Base-by-base conservation (phyloP, 2,888 invertebrate species). In the Lydus trimaculatus region DNA sequence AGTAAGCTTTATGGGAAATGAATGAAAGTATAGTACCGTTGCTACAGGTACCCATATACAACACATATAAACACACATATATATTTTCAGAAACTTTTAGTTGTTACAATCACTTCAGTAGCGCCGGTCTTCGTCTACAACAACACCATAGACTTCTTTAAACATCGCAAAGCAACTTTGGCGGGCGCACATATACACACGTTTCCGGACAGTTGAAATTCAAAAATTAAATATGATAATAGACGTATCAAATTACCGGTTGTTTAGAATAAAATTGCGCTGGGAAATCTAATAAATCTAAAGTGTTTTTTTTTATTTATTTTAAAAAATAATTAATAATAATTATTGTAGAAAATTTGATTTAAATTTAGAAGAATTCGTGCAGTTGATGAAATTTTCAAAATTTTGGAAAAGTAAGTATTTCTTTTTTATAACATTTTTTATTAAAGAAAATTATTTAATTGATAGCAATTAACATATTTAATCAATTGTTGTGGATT, bases 1-100 rank as follows among this genome's bases (percentile, higher is more conserved):
- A 28, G n/a, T 20, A 28, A 58, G 15, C 23, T 11, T 4, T 52
- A 64, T 31, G n/a, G 23, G 28, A 61, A 66, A 70, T 70, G 66
- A 70, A 70, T 66, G 70, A 66, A 66, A 70, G 70, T 70, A 15
- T 25, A 23, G 70, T 70, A 61, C 70, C 61, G 67, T 31, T 67
- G 62, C 59, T 52, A 11, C 23, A 23, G 23, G 23, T 52, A 25
- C 13, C 52, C 52, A 23, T 52, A 25, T 17, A n/a, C 43, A 43
- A 43, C 43, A 43, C 23, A 23, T 13, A n/a, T n/a, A n/a, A n/a
- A n/a, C n/a, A n/a, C n/a, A n/a, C n/a, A n/a, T n/a, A n/a, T n/a
- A 25, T 23, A 25, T 52, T 52, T 25, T 25, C 25, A 52, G 23
- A 52, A 25, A 23, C 23, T 52, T 52, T 52, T 63, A 70, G 70